A percentile compares a stretch with the other conserved stretches of the same genome.
Evolutionary conservation across 1,140 invertebrate species (phyloP).

Genomic region (Lordiphosa collinella): DNA sequence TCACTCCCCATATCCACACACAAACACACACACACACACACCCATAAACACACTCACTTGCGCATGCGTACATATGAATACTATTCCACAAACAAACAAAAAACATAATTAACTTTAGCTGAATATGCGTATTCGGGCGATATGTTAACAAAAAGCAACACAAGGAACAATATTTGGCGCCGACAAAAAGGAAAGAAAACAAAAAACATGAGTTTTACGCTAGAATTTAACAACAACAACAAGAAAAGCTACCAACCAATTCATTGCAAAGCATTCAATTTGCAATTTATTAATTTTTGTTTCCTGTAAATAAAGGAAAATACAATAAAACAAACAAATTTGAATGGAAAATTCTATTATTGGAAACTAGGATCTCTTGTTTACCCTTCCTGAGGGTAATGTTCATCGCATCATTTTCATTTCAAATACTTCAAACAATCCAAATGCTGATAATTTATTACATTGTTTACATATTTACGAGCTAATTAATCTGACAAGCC

Average conservation of each 20-base stretch:
- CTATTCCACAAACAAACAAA: slow-evolving; percentile 54
- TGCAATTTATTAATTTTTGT: slow-evolving; percentile 75
- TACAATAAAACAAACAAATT: slow-evolving; percentile 60
- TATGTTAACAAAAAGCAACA: slow-evolving; percentile 39
- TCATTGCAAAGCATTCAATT: slow-evolving; percentile 58
- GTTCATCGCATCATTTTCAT: too few species aligned
- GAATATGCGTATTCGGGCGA: slow-evolving; percentile 43
- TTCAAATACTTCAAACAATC: too few species aligned
- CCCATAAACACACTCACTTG: slow-evolving; percentile 23
- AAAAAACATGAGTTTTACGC: slow-evolving; percentile 50
- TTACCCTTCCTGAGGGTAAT: too few species aligned
- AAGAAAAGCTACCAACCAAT: slow-evolving; percentile 68
- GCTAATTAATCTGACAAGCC: too few species aligned
- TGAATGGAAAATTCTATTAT: background rate
- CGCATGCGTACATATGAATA: slow-evolving; percentile 46
- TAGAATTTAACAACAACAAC: slow-evolving; percentile 53
- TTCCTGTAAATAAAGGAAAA: slow-evolving; percentile 79
- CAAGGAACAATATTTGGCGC: slow-evolving; percentile 53
- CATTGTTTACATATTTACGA: too few species aligned
- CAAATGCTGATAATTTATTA: too few species aligned
- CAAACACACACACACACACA: slow-evolving; percentile 13
- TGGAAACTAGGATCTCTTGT: background rate
- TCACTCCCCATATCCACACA: slow-evolving; percentile 12
- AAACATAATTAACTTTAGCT: slow-evolving; percentile 42
- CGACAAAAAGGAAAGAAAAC: slow-evolving; percentile 33